phyloP scores from a whole-genome alignment of 2,113 vertebrate species.

The Chlamydotis undulata region DNA sequence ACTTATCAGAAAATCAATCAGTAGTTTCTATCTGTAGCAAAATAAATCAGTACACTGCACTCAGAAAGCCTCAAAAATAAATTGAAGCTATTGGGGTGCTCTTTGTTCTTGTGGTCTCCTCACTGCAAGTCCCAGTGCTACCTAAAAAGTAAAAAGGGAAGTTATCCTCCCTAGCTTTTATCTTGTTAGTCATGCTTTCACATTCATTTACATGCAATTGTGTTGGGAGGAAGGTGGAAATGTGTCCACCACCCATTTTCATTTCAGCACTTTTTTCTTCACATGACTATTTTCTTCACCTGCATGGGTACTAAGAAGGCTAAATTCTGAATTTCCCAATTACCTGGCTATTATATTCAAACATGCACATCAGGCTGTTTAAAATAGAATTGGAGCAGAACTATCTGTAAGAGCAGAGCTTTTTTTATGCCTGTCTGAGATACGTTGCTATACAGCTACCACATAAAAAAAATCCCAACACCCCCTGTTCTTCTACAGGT shows the following conservation, averaged over 20 bases:
- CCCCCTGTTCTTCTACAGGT: background rate
- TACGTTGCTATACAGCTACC: background rate
- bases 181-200: background rate
- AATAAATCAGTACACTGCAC: background rate
- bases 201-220: background rate
- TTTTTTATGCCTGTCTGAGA: background rate
- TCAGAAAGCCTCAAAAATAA: background rate
- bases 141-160: background rate
- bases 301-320: background rate
- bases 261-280: background rate
- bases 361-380: background rate
- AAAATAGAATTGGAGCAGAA: background rate
- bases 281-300: background rate
- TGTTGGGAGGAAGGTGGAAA: background rate
- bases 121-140: background rate
- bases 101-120: background rate
- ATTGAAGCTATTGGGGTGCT: background rate
- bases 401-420: fast-evolving
- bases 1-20: background rate
- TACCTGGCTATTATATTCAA: background rate
- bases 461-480: background rate
- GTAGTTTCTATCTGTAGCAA: background rate
- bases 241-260: background rate
- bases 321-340: background rate
- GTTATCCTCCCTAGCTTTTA: background rate